Base-by-base conservation (phyloP, 2,888 invertebrate genomes). In the Andrena haemorrhoa region DNA sequence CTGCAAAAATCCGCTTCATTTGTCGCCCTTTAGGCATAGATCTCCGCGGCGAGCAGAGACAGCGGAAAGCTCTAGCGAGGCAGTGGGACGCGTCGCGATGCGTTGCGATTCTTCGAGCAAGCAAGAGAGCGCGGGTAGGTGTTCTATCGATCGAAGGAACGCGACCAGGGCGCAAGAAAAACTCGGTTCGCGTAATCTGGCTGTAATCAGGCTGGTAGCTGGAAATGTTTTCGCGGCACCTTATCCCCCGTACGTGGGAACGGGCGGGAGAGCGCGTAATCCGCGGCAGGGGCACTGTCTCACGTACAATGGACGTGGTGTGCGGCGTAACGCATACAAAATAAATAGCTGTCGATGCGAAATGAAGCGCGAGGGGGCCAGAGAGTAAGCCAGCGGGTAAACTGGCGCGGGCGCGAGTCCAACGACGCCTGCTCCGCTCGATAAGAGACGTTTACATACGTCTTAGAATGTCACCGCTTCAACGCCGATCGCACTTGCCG, bases 291-390 rank as follows among this genome's bases (percentile, higher is more conserved):
- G 80, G 58, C 87, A 84, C 80, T 84, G 83, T 81, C 91, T 91
- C 93, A 92, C 93, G 93, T 91, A 90, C 89, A 85, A 86, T 79
- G 66, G 80, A 76, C 80, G 83, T 76, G 89, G 86, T 89, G 88
- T 83, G 88, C 84, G 85, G 89, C 88, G 90, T 89, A 89, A 88
- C 89, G 88, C 89, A 84, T 85, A 86, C 84, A 86, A 81, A 79
- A 86, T 85, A 89, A 89, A 90, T 80, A 80, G 61, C 68, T 41
- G 75, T 68, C 77, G 75, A 72, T 76, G 60, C 53, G 66, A 79
- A 84, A 84, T 84, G 80, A 12, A 70, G 74, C 60, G 63, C 20
- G 60, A 20, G 47, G 49, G 72, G 31, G 31, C 12, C 65, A n/a
- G 68, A 63, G 53, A 65, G 66, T 84, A 86, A 86, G 85, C 85